Base-by-base conservation (phyloP, 2,113 vertebrate species). In the Oreochromis niloticus region DNA sequence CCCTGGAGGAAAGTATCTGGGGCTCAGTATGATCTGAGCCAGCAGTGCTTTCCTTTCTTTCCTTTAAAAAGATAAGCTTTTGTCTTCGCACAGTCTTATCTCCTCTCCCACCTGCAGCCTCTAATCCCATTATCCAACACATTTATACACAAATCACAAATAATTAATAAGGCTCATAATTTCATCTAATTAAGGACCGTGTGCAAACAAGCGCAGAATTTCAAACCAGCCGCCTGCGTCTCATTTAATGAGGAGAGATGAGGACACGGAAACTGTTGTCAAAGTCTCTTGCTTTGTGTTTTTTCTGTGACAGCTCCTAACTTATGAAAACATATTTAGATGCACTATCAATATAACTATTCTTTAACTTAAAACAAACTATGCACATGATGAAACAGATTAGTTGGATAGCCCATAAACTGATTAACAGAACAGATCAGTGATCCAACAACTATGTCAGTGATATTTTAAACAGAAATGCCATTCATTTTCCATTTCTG, bases 121-220 rank as follows among this genome's bases (percentile, higher is more conserved):
- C 39, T 87, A 48, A 87, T 85, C 54, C 32, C 43, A 86, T 86
- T 48, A 50, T 73, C 27, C 9, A 27, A 83, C 55, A 71, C 56
- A 63, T 66, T 82, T 68, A 71, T 78, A 50, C 85, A 66, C 50
- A 79, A 75, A 85, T 68, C 57, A 61, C 68, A 87, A 91, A 89
- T 89, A 81, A 90, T 85, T 86, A 10, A 90, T 89, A 75, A 41
- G 9, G 9, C 66, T 85, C 82, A 48, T 59, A 48, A 85, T 87
- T 88, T 83, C 6, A 83, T 54, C 85, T 83, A 85, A 91, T 91
- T 88, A 92, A 46, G 41, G 54, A 32, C 52, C 2, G 19, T 22
- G 78, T 88, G 75, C 63, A 86, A 89, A 83, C 79, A 81, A 82
- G 84, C 6, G 27, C n/a, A 87, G 36, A 30, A 57, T 81, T 57